Conservation (phyloP, 2,113 vertebrate species). For the Coregonus clupeaformis region DNA sequence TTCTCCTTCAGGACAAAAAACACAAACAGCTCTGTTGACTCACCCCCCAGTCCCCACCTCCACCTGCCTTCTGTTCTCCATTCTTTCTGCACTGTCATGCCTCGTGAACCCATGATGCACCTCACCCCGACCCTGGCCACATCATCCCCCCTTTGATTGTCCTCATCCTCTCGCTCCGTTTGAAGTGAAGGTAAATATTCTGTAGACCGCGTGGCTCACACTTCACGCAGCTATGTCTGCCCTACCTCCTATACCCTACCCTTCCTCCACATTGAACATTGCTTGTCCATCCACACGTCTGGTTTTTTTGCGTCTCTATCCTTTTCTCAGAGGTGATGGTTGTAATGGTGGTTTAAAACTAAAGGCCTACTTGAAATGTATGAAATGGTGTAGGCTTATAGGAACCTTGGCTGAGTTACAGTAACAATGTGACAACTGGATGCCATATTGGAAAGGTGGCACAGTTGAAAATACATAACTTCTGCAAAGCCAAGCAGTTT, state of each 20-base stretch:
- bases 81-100: constrained; percentile 13
- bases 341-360: constrained; percentile 33
- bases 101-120: constrained; percentile 23
- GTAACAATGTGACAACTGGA: constrained; percentile 23
- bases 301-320: constrained; percentile 21
- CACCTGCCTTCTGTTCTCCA: not conserved
- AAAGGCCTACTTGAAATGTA: constrained; percentile 12
- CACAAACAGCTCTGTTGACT: not conserved
- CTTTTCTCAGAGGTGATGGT: constrained; percentile 27
- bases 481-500: constrained; percentile 1
- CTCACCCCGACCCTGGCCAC: not conserved
- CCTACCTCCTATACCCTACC: constrained; percentile 4
- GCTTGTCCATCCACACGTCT: constrained; percentile 29
- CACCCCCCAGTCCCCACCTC: not conserved
- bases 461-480: constrained; percentile 34
- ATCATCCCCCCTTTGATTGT: not conserved
- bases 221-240: not conserved
- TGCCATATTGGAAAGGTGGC: constrained; percentile 35
- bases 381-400: constrained; percentile 26
- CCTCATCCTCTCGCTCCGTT: not conserved
- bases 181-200: constrained; percentile 19
- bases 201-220: constrained; percentile 4
- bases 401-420: constrained; percentile 41
- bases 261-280: constrained; percentile 34
- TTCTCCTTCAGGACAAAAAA: constrained; percentile 7